Base-by-base conservation (phyloP, 53 echinoderm and acorn worm species). In the Mesocentrotus franciscanus region DNA sequence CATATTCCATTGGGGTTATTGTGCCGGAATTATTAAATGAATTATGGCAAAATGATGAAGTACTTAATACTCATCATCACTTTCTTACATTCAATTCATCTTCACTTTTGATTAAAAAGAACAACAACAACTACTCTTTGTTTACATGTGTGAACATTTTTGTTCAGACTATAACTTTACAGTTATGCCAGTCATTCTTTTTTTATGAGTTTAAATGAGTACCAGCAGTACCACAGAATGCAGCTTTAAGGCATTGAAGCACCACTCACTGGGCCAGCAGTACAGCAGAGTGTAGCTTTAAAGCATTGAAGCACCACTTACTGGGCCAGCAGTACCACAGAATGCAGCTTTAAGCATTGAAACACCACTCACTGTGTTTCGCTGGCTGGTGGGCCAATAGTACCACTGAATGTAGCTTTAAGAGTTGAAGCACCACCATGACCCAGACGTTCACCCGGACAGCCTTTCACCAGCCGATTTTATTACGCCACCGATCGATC, bases 401-500 rank as follows among this genome's bases (percentile, higher is more conserved):
- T 27, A 56, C 87, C 26, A 29, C 87, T 9, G 4, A 87, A 18
- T 87, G 87, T 58, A 87, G 87, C 87, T 87, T 91, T 64, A 70
- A 72, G 57, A 92, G 92, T 92, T 92, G 92, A 92, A 92, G 74
- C 64, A 71, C 92, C 92, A 92, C 26, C 64, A 70, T 92, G 92
- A 92, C 92, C 92, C 92, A 92, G 92, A 92, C 92, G 20, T 72
- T 92, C 92, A 92, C 92, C 92, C 92, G 56, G 71, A 13, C 92
- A 71, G 92, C 92, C 92, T 92, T 71, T 92, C 92, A 92, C 92
- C 92, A 92, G 92, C 92, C 74, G 92, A 74, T 92, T 92, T 92
- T 92, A 92, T 92, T 92, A 92, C 92, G 92, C 71, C 92, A 91
- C 91, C 91, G 92, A 92, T 92, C 92, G 92, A 91, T 91, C 92